A percentile compares a stretch with the other conserved stretches of the same genome.
phyloP scores from a whole-genome alignment of 2,888 invertebrate species.

The Lingula anatina region DNA sequence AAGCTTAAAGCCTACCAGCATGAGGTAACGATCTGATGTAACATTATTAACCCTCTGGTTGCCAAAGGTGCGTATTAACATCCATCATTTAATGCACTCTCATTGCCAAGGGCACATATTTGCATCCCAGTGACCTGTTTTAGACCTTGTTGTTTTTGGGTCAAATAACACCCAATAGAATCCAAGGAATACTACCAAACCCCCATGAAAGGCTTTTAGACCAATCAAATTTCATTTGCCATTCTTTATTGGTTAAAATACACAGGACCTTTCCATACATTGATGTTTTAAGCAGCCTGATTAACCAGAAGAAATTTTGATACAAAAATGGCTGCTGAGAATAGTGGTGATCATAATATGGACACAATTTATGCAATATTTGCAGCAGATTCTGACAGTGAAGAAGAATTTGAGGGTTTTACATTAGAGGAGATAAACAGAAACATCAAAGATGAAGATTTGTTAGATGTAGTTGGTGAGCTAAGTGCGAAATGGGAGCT shows the following conservation, averaged over 20 bases:
- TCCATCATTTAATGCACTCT: neutral
- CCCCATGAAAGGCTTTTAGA: neutral
- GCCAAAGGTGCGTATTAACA: neutral
- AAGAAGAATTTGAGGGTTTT: neutral
- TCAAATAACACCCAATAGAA: neutral
- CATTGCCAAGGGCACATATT: neutral
- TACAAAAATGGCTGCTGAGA: neutral
- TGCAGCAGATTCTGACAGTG: neutral
- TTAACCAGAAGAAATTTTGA: too few relatives aligned
- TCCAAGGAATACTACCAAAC: neutral
- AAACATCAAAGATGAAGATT: too few relatives aligned
- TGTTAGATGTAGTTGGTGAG: neutral
- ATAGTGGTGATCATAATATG: neutral
- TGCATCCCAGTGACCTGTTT: neutral
- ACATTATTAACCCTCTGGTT: neutral
- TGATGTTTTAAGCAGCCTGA: too few relatives aligned
- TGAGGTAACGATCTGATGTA: too few relatives aligned
- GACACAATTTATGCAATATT: neutral
- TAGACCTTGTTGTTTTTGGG: neutral
- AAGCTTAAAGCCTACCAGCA: too few relatives aligned
- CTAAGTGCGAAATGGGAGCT: neutral
- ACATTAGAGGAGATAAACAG: neutral
- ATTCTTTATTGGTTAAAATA: too few relatives aligned
- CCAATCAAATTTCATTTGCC: neutral
- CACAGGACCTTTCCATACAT: too few relatives aligned